These are phyloP conservation scores for Galeopterus variegatus DNA, from an alignment of 2,113 vertebrate species.

Conservation along the genomic window DNA sequence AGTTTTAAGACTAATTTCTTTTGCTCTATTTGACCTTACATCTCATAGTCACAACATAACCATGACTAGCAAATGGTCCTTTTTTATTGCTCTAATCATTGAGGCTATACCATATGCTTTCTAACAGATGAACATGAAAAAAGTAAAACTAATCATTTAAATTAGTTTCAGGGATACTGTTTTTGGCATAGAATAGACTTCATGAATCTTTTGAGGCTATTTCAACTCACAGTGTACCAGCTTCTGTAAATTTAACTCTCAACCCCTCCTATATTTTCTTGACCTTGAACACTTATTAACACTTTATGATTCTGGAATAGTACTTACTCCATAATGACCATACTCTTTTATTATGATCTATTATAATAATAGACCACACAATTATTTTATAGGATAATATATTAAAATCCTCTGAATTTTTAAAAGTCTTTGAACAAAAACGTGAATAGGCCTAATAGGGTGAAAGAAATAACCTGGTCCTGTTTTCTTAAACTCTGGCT, in stretches of 20 bases:
- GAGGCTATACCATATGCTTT: conserved; percentile 72
- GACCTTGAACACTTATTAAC: conserved; percentile 85
- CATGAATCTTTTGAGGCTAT: conserved; percentile 73
- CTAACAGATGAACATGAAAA: conserved; percentile 50
- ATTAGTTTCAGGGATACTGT: conserved; percentile 65
- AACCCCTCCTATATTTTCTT: conserved; percentile 71
- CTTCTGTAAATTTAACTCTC: conserved; percentile 66
- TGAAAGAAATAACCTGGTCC: conserved; percentile 67
- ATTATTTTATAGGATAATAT: conserved; percentile 80
- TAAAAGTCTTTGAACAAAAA: conserved; percentile 73
- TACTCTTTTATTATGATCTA: conserved; percentile 83
- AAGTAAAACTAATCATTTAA: conserved; percentile 76
- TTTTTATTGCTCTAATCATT: conserved; percentile 71
- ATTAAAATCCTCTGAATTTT: conserved; percentile 79
- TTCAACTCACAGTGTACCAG: conserved; percentile 54
- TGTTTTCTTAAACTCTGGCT: conserved; percentile 51
- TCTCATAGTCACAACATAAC: conserved; percentile 40
- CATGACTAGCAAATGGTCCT: conserved; percentile 54
- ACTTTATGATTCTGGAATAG: conserved; percentile 80
- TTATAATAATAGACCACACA: conserved; percentile 82
- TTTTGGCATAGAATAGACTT: conserved; percentile 64
- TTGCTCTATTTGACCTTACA: conserved; percentile 66
- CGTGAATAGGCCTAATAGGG: conserved; percentile 69
- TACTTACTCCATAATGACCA: conserved; percentile 76
- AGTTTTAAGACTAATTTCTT: conserved; percentile 60